Base-by-base conservation (phyloP, 1,140 invertebrate genomes). In the Hyles vespertilio region DNA sequence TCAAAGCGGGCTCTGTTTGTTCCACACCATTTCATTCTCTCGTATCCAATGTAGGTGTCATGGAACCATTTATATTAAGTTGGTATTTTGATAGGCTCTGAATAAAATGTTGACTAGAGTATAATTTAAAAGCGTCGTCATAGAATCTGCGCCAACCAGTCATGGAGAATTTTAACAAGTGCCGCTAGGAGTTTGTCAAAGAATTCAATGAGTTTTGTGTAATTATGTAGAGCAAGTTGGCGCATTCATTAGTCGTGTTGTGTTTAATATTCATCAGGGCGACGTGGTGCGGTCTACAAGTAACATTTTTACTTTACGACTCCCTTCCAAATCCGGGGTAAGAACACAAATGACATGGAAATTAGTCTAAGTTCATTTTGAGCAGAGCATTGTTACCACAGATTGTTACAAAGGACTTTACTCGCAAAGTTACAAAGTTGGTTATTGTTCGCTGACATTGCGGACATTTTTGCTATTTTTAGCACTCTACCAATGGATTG, bases 201-300 rank as follows among this genome's bases (percentile, higher is more conserved):
- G 72, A 75, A 82, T 81, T 81, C 68, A 77, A 79, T 81, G 78
- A 80, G 70, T 61, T 67, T 58, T 48, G 63, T 54, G 65, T 80
- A 80, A 81, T 84, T 75, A 79, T 77, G 70, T 78, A 51, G 61
- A 76, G 65, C 58, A 76, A 77, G 59, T 77, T 78, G 60, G 60
- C 52, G 69, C 72, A 66, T 77, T 75, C 66, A 74, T 76, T 76
- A 69, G 61, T 58, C 68, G 59, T 76, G 67, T 70, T 62, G 59
- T 69, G 67, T 66, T 74, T 79, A 84, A 82, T 81, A 82, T 82
- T 84, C 76, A 84, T 74, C 72, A 77, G 67, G 63, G 59, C 45
- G 47, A n/a, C n/a, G 44, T 11, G n/a, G 32, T 48, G 67, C 65
- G 63, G 59, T 67, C 53, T 59, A 67, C 69, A 69, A 71, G 68